A percentile compares a stretch with the other conserved stretches of the same genome.
These are phyloP conservation scores for Oncorhynchus nerka DNA, from an alignment of 2,113 vertebrate species.

Conservation along the genomic window DNA sequence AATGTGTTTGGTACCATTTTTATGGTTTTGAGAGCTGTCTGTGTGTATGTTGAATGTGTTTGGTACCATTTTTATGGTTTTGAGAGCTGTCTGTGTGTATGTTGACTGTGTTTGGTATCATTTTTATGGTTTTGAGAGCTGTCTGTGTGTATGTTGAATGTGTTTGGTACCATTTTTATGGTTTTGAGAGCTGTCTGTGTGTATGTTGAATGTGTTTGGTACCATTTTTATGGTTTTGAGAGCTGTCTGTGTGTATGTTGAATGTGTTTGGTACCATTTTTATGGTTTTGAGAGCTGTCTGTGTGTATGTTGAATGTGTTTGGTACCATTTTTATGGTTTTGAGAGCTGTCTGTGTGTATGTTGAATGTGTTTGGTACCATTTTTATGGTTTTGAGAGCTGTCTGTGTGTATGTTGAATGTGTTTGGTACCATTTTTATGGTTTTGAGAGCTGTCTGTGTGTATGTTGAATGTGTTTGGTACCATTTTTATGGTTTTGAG, in stretches of 20 bases:
- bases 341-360: too few relatives aligned
- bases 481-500: neutral
- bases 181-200: constrained; percentile 14
- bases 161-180: too few relatives aligned
- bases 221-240: too few relatives aligned
- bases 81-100: constrained; percentile 9
- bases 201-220: constrained; percentile 17
- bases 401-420: neutral
- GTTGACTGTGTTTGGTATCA: constrained; percentile 26
- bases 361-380: too few relatives aligned
- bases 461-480: neutral
- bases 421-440: neutral
- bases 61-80: too few relatives aligned
- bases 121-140: neutral
- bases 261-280: too few relatives aligned
- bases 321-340: neutral
- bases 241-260: neutral
- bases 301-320: neutral
- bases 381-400: neutral
- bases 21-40: constrained; percentile 1
- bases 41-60: constrained; percentile 22
- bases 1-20: too few relatives aligned
- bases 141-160: constrained; percentile 22
- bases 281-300: too few relatives aligned
- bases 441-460: too few relatives aligned